A percentile compares a stretch with the other conserved stretches of the same genome.
These are phyloP conservation scores for Pseudococcus longispinus DNA, from an alignment of 2,888 invertebrate genomes.

Conservation along the genomic window DNA sequence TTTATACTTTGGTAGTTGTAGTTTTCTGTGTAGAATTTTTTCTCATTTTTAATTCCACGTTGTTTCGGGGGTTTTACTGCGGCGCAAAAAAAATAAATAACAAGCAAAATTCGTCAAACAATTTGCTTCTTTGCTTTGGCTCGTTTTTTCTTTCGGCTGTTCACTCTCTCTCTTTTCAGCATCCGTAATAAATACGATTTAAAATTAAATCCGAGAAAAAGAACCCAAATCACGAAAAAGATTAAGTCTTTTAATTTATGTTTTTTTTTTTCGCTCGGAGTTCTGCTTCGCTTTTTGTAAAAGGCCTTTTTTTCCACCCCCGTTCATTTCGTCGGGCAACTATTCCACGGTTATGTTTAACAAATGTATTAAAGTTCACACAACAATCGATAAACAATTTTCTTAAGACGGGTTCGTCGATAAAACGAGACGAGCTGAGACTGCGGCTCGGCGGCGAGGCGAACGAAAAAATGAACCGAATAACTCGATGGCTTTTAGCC, in stretches of 20 bases:
- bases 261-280: neutral
- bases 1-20: neutral
- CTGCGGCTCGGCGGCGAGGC: neutral
- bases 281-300: neutral
- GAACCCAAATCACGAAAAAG: conserved; percentile 39
- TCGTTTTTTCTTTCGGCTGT: neutral
- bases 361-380: conserved; percentile 20
- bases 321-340: neutral
- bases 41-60: neutral
- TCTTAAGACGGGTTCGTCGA: conserved; percentile 14
- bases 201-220: conserved; percentile 29
- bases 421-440: neutral
- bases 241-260: conserved; percentile 28
- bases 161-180: neutral
- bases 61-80: conserved; percentile 2
- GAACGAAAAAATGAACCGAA: neutral
- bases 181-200: neutral
- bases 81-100: neutral
- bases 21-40: neutral
- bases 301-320: neutral
- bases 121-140: neutral
- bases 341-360: neutral
- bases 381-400: conserved; percentile 31
- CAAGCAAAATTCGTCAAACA: conserved; percentile 15
- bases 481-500: conserved; percentile 36